These are phyloP conservation scores for Syngnathus rostellatus DNA, from an alignment of 2,797 vertebrate genomes.

Conservation along the genomic window DNA sequence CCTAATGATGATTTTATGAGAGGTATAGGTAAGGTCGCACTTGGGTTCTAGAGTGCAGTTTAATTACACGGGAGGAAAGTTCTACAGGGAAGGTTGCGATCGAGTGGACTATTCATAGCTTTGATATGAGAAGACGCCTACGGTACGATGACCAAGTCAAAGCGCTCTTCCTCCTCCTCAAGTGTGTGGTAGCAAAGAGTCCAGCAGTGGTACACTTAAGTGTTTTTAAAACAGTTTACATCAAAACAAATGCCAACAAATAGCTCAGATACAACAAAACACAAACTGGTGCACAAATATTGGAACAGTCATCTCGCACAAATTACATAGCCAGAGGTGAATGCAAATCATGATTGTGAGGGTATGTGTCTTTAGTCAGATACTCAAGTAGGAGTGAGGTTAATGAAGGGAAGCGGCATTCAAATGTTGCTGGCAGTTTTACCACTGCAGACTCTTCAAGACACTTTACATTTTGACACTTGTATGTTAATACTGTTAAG, in stretches of 20 bases:
- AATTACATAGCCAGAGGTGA: not conserved
- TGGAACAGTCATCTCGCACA: not conserved
- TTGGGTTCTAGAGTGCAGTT: not conserved
- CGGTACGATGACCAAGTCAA: not conserved
- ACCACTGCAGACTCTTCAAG: too few relatives aligned
- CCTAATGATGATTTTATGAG: not conserved
- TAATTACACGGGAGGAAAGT: not conserved
- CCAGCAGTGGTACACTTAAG: not conserved
- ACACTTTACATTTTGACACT: not conserved
- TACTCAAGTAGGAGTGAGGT: too few relatives aligned
- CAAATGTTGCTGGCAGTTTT: too few relatives aligned
- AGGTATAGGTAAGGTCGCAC: not conserved
- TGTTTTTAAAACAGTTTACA: not conserved
- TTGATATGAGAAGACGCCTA: not conserved
- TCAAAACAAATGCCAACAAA: too few relatives aligned
- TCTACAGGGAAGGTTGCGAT: not conserved
- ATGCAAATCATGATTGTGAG: too few relatives aligned
- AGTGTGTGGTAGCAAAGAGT: not conserved
- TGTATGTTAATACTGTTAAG: not conserved
- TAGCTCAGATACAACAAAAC: too few relatives aligned
- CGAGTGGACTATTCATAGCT: slow-evolving; percentile 2
- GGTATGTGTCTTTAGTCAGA: too few relatives aligned
- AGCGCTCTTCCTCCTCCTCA: not conserved
- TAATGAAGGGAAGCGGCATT: too few relatives aligned
- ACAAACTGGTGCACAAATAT: too few relatives aligned